Conservation (phyloP, 1,140 invertebrate genomes). For the Drosophila persimilis region DNA sequence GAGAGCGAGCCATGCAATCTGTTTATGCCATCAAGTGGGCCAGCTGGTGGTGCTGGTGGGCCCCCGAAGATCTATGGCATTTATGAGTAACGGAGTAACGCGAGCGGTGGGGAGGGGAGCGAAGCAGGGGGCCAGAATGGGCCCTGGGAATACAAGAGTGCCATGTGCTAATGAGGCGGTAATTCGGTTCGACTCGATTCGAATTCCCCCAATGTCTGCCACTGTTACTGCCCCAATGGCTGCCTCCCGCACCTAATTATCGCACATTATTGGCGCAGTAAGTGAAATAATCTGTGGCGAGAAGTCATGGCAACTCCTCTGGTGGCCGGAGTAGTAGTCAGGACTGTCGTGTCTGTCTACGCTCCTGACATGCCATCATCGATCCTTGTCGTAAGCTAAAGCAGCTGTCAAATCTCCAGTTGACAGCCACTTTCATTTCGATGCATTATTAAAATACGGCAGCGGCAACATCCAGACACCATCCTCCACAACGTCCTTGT, state of each 20-base stretch:
- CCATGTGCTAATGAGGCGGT: slow-evolving; percentile 68
- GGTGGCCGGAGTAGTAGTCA: too few species aligned
- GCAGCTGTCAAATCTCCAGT: slow-evolving; percentile 70
- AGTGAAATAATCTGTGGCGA: slow-evolving; percentile 58
- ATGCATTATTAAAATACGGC: slow-evolving; percentile 78
- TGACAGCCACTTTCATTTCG: slow-evolving; percentile 80
- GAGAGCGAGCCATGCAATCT: slow-evolving; percentile 56
- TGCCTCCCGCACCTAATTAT: slow-evolving; percentile 37
- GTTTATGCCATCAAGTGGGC: slow-evolving; percentile 76
- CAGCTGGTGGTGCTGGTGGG: slow-evolving; percentile 72
- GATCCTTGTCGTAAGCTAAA: slow-evolving; percentile 40
- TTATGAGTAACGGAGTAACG: slow-evolving; percentile 73
- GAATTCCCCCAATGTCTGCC: not conserved
- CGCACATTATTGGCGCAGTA: slow-evolving; percentile 47
- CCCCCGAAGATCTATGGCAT: slow-evolving; percentile 73
- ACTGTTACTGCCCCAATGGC: too few species aligned
- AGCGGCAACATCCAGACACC: slow-evolving; percentile 74
- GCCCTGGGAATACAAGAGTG: slow-evolving; percentile 24
- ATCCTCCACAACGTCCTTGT: not conserved
- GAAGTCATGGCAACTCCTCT: not conserved
- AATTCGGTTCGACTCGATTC: slow-evolving; percentile 10
- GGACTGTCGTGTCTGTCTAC: slow-evolving; percentile 44
- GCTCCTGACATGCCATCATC: slow-evolving; percentile 46
- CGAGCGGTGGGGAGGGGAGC: slow-evolving; percentile 9
- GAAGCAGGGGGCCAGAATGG: not conserved